Evolutionary conservation across 2,888 invertebrate species (phyloP), one percentile per base, ranked within the genome.

Genomic region (Caenorhabditis sp.): DNA sequence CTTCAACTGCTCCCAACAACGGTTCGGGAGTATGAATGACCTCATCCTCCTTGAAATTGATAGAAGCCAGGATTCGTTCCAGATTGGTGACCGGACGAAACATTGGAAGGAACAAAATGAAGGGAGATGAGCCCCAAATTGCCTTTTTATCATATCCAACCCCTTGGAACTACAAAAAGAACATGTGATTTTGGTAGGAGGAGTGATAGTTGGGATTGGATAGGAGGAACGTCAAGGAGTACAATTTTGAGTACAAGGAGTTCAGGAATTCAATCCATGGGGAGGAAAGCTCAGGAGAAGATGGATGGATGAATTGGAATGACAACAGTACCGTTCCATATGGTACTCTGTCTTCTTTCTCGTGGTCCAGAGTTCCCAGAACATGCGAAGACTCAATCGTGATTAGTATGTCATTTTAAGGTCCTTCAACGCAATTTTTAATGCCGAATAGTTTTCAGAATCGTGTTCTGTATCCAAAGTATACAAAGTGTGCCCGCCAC

Each of bases 21-120:
- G 71, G 71, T 8, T 71, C 62, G 9, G 71, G 71, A 11, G 71
- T 71, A 0, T 44, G 4, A 4, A 71, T 47, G 4, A 58, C 64
- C 20, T 72, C 64, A 37, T 72, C 72, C 20, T 64, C 64, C 13
- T 47, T 8, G 5, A 72, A 26, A 9, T 47, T 64, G 9, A 72
- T 13, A 1, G 72, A 72, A n/a, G 72, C 56, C 6, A 72, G 3
- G 13, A 72, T 47, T 18, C 47, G 40, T 4, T 32, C 72, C 20
- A 72, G 24, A 20, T 64, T 72, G 37, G 56, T 26, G n/a, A 28
- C 15, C 6, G 72, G 64, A 26, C 72, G 72, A 58, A 64, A 64
- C 72, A 64, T 72, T 22, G n/a, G 28, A 55, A 28, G 28, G 15
- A n/a, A 55, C 8, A 26, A 26, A 24, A 26, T 11, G 53, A 24